phyloP scores from a whole-genome alignment of 2,888 invertebrate species.

The Synergus gifuensis region DNA sequence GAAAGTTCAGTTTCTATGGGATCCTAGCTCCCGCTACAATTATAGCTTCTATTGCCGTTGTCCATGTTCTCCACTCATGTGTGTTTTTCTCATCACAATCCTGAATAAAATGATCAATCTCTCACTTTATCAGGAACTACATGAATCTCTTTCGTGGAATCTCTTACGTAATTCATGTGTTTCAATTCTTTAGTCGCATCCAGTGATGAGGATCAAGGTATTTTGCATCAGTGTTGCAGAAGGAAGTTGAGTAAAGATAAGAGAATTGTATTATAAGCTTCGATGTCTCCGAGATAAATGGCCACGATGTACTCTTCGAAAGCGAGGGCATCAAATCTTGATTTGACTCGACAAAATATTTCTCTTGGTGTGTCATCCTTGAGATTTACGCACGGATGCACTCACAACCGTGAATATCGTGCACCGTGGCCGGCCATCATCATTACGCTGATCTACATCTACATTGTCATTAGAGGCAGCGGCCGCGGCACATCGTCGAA shows the following conservation, averaged over 20 bases:
- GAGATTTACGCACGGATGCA: slow-evolving; percentile 74
- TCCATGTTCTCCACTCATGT: neutral
- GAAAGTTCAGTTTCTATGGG: slow-evolving; percentile 62
- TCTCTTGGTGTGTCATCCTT: slow-evolving; percentile 54
- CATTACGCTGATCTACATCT: slow-evolving; percentile 71
- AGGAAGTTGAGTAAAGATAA: neutral
- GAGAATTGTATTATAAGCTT: slow-evolving; percentile 3
- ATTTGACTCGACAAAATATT: slow-evolving; percentile 35
- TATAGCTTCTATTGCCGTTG: slow-evolving; percentile 2
- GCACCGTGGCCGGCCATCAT: slow-evolving; percentile 67
- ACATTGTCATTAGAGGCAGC: slow-evolving; percentile 73
- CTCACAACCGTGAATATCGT: slow-evolving; percentile 67
- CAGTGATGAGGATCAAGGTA: neutral
- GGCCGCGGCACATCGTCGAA: slow-evolving; percentile 58
- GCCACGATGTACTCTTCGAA: neutral
- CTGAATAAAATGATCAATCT: slow-evolving; percentile 1
- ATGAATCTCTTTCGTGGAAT: neutral
- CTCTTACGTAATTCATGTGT: neutral
- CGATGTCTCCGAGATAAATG: neutral
- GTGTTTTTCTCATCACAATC: neutral
- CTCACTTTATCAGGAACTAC: neutral
- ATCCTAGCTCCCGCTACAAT: slow-evolving; percentile 31
- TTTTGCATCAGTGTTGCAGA: neutral
- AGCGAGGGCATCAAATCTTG: slow-evolving; percentile 33
- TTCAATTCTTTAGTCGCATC: neutral